A percentile compares a stretch with the other conserved stretches of the same genome.
Conservation (phyloP, 2,888 invertebrate genomes). For the Desoria tigrina region DNA sequence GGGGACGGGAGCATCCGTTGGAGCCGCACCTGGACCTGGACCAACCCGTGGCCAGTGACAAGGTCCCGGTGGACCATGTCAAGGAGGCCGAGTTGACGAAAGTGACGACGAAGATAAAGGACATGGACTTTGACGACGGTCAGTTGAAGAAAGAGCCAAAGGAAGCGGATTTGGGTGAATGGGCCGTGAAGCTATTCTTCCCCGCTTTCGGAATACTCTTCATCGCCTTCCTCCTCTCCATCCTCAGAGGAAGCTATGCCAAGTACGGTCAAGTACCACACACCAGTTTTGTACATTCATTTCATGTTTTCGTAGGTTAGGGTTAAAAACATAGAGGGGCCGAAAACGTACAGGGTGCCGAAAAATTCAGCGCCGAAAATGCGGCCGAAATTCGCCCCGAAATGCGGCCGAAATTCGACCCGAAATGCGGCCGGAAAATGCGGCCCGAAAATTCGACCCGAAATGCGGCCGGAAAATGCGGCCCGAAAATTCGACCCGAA, state of each 20-base stretch:
- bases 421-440: too few relatives aligned
- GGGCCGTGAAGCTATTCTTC: conserved; percentile 16
- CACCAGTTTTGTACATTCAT: too few relatives aligned
- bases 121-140: background rate
- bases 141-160: too few relatives aligned
- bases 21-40: background rate
- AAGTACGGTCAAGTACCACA: conserved; percentile 22
- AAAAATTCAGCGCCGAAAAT: too few relatives aligned
- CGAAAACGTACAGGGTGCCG: too few relatives aligned
- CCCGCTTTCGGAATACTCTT: conserved; percentile 26
- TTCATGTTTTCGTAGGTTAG: too few relatives aligned
- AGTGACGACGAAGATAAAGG: background rate
- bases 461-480: too few relatives aligned
- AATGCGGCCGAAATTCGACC: background rate
- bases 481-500: too few relatives aligned
- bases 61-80: background rate
- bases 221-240: conserved; percentile 23
- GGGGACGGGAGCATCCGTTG: background rate
- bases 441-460: too few relatives aligned
- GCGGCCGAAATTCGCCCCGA: too few relatives aligned
- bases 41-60: background rate
- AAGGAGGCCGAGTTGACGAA: background rate
- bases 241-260: conserved; percentile 20
- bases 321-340: too few relatives aligned
- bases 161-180: conserved; percentile 20